These are phyloP conservation scores for Trichopria drosophilae DNA, from an alignment of 2,888 invertebrate species.

Conservation along the genomic window DNA sequence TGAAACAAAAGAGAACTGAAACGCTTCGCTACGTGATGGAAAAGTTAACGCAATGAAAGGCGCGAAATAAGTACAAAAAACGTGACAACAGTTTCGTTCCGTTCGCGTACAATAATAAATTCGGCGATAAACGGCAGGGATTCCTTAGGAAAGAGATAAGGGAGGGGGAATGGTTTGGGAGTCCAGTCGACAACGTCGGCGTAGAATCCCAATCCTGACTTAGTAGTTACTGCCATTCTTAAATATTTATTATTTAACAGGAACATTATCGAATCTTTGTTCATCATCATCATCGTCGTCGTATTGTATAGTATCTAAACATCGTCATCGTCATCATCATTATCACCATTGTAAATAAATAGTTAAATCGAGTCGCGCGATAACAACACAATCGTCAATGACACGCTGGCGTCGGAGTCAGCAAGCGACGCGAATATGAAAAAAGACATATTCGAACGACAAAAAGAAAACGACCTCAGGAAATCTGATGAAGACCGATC, in stretches of 20 bases:
- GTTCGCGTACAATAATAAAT: slow-evolving; percentile 38
- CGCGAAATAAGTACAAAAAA: slow-evolving; percentile 54
- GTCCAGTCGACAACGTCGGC: slow-evolving; percentile 18
- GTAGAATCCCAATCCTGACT: slow-evolving; percentile 48
- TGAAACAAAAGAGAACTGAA: slow-evolving; percentile 15
- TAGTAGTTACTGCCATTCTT: slow-evolving; percentile 47
- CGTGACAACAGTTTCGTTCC: slow-evolving; percentile 50
- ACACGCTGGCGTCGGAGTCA: no score
- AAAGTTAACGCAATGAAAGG: slow-evolving; percentile 41
- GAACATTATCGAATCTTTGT: slow-evolving; percentile 58
- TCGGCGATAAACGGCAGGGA: no score
- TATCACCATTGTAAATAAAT: no score
- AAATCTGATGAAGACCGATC: no score
- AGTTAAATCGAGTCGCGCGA: no score
- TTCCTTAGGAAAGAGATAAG: no score
- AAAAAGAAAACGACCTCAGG: no score
- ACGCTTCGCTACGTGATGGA: slow-evolving; percentile 36
- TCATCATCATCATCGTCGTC: slow-evolving; percentile 43
- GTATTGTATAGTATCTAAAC: slow-evolving; percentile 28
- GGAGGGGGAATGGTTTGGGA: slow-evolving; percentile 13
- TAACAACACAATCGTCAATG: no score
- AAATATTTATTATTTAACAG: slow-evolving; percentile 54
- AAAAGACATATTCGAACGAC: no score
- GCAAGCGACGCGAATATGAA: no score
- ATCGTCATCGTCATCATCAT: slow-evolving; percentile 29